Conservation (phyloP, 2,113 vertebrate genomes). For the Platichthys flesus region DNA sequence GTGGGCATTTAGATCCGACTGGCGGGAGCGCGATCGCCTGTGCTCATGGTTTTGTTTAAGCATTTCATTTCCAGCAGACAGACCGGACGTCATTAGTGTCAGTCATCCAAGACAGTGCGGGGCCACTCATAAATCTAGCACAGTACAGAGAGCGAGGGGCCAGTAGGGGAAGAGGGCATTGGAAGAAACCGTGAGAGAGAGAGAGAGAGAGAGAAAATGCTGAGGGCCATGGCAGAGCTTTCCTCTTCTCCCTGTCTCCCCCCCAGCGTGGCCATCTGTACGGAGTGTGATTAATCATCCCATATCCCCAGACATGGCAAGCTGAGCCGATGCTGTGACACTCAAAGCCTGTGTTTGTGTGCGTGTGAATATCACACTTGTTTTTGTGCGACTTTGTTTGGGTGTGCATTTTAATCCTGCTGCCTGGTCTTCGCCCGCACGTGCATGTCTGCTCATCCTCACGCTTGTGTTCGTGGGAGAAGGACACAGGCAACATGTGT, state of each 20-base stretch:
- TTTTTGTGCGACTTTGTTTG: slow-evolving; percentile 27
- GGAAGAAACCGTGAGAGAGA: not conserved
- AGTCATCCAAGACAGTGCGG: slow-evolving; percentile 25
- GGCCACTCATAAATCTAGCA: slow-evolving; percentile 53
- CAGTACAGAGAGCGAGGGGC: slow-evolving; percentile 19
- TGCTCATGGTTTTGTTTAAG: slow-evolving; percentile 13
- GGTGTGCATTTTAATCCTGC: slow-evolving; percentile 18
- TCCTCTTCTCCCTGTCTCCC: slow-evolving; percentile 52
- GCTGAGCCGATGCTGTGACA: slow-evolving; percentile 54
- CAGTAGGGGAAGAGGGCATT: slow-evolving; percentile 7
- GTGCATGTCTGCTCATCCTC: not conserved
- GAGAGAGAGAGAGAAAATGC: slow-evolving; percentile 25
- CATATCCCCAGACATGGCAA: slow-evolving; percentile 67
- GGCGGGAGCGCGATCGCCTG: not conserved
- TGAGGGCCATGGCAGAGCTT: slow-evolving; percentile 56
- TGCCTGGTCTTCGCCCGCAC: slow-evolving; percentile 24
- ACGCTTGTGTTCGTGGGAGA: not conserved
- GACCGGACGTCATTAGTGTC: slow-evolving; percentile 44
- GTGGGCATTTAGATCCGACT: slow-evolving; percentile 3
- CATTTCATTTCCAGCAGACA: slow-evolving; percentile 10
- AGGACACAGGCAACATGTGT: slow-evolving; percentile 1
- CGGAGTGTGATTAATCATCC: slow-evolving; percentile 77
- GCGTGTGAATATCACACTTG: slow-evolving; percentile 18
- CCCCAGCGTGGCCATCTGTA: slow-evolving; percentile 72
- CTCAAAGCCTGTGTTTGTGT: slow-evolving; percentile 51